phyloP scores from a whole-genome alignment of 2,888 invertebrate species.

The Pinctada fucata region DNA sequence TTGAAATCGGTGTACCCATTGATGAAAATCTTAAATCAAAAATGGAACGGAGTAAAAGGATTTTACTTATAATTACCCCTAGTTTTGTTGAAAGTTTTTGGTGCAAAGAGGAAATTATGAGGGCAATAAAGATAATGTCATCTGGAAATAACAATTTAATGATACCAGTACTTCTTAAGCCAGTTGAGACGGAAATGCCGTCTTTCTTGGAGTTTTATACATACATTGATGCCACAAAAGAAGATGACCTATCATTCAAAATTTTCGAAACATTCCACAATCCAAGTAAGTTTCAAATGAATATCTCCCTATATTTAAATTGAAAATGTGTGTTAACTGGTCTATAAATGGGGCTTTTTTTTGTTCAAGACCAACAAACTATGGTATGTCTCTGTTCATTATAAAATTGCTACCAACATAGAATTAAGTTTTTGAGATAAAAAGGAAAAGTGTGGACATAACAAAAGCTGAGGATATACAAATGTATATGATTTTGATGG shows the following conservation, averaged over 20 bases:
- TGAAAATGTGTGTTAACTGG: no score
- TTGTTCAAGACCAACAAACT: no score
- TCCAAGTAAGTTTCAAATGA: neutral
- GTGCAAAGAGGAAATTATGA: neutral
- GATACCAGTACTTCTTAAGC: neutral
- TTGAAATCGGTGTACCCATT: neutral
- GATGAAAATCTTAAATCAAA: neutral
- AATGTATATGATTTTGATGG: no score
- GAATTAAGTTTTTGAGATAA: no score
- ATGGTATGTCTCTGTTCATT: no score
- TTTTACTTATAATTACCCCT: neutral
- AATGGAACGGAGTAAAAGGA: neutral
- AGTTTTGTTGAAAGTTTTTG: neutral
- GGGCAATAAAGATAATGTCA: neutral
- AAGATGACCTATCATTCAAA: neutral
- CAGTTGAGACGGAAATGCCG: neutral
- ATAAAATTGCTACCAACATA: no score
- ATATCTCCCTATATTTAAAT: no score
- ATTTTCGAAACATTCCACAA: neutral
- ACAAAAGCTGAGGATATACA: no score
- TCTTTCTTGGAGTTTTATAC: neutral
- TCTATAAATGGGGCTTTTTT: no score
- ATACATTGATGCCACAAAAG: neutral
- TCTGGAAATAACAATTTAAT: neutral
- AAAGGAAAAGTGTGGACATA: no score